Base-by-base conservation (phyloP, 2,113 vertebrate species). In the Leptodactylus fuscus region DNA sequence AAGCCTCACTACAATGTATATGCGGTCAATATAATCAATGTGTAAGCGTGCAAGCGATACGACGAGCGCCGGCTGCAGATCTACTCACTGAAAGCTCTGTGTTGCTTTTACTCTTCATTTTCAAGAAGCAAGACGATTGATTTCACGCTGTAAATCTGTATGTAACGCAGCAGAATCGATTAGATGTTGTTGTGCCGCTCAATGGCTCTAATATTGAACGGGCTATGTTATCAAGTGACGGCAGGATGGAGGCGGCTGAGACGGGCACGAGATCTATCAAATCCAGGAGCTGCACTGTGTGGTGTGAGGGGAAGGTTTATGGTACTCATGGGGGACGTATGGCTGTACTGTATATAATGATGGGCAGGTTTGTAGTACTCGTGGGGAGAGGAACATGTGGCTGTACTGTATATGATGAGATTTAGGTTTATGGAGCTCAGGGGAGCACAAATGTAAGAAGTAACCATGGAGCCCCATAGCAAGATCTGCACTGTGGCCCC, bases 81-180 rank as follows among this genome's bases (percentile, higher is more conserved):
- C 32, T 38, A 69, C 36, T 34, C 65, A 69, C 65, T 36, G 65
- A 69, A 29, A 67, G 29, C 29, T 34, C 62, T 2, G 27, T 4
- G 62, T 10, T 2, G 29, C 62, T 67, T 34, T 34, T 34, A 32
- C 29, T 67, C 65, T 69, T 22, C 65, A 69, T 69, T 22, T 22
- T 69, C 65, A 69, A 36, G 15, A 38, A 69, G 65, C 34, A 36
- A 18, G 65, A 69, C 65, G 32, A 69, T 69, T 69, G 65, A 69
- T 69, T 69, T 22, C 34, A 22, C 2, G 34, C 6, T 36, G 65
- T 22, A 36, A 69, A 36, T 65, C 60, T 32, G 32, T 65, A 32
- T 34, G 27, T 16, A 65, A 34, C 29, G 60, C 27, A 15, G 29
- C 4, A 5, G 27, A 32, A 65, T 69, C 18, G 32, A 69, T 69